Evolutionary conservation across 2,888 invertebrate genomes (phyloP).

Genomic region (Synanthedon tipuliformis): DNA sequence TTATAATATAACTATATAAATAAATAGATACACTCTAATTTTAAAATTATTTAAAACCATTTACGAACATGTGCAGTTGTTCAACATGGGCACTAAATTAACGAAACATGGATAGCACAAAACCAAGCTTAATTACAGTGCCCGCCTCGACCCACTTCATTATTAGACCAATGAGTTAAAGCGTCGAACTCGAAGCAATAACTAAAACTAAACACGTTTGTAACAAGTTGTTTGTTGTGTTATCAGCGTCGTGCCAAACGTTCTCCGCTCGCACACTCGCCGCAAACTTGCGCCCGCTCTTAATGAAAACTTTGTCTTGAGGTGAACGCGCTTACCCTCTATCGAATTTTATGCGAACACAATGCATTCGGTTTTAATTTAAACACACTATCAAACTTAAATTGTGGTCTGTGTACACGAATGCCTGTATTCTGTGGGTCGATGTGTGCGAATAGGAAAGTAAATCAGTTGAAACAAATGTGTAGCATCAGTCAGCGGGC

Average conservation of each 20-base stretch:
- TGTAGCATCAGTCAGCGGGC: slow-evolving; percentile 54
- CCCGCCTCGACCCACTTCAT: slow-evolving; percentile 49
- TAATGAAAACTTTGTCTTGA: slow-evolving; percentile 61
- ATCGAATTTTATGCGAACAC: slow-evolving; percentile 34
- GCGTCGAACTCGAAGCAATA: slow-evolving; percentile 64
- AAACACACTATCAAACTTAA: background rate
- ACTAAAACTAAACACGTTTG: slow-evolving; percentile 70
- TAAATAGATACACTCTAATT: too few species aligned
- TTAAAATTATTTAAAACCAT: too few species aligned
- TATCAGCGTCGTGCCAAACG: slow-evolving; percentile 65
- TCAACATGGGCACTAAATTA: background rate
- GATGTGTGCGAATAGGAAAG: slow-evolving; percentile 40
- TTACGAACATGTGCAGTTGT: background rate
- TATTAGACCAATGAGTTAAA: slow-evolving; percentile 64
- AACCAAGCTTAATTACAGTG: slow-evolving; percentile 48
- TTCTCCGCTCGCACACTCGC: slow-evolving; percentile 51
- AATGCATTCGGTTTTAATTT: slow-evolving; percentile 3
- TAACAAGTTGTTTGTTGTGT: slow-evolving; percentile 70
- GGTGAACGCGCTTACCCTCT: slow-evolving; percentile 26
- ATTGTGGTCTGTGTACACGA: slow-evolving; percentile 17
- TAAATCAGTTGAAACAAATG: slow-evolving; percentile 69
- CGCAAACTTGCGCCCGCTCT: slow-evolving; percentile 54
- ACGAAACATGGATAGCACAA: slow-evolving; percentile 17
- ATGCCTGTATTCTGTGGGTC: slow-evolving; percentile 24
- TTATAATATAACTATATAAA: background rate